Evolutionary conservation across 1,140 invertebrate genomes (phyloP).

Genomic region (Asbolus verrucosus): DNA sequence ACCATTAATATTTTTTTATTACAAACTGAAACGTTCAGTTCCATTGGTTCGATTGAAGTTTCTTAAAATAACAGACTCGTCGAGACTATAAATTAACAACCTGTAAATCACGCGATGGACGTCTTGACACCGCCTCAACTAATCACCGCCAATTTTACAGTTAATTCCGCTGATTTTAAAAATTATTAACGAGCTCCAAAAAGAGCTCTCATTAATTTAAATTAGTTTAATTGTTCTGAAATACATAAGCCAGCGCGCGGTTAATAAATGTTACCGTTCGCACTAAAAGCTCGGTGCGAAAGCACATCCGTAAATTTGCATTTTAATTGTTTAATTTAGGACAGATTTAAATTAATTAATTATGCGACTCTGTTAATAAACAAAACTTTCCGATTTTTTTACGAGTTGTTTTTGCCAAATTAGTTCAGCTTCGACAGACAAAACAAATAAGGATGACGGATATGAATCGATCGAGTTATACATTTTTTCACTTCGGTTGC

Average conservation of each 20-base stretch:
- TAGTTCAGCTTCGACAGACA: neutral
- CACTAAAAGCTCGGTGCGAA: neutral
- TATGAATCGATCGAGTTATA: too few species aligned
- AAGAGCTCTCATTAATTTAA: neutral
- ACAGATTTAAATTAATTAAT: constrained; percentile 17
- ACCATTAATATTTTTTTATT: constrained; percentile 21
- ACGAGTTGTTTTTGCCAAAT: constrained; percentile 9
- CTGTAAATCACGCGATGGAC: constrained; percentile 1
- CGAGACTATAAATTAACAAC: neutral
- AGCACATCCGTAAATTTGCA: constrained; percentile 10
- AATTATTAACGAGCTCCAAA: neutral
- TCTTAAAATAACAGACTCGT: constrained; percentile 1
- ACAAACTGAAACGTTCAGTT: neutral
- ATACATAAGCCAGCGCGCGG: too few species aligned
- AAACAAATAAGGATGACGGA: too few species aligned
- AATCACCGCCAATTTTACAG: neutral
- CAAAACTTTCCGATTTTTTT: constrained; percentile 13
- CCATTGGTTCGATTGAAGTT: constrained; percentile 9
- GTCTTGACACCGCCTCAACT: neutral
- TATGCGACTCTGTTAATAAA: neutral
- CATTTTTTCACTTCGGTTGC: too few species aligned
- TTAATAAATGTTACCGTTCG: neutral
- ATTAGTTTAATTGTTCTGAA: neutral
- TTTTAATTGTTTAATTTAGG: constrained; percentile 16
- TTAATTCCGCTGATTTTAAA: neutral